These are phyloP conservation scores for Coleophora flavipennella DNA, from an alignment of 2,888 invertebrate genomes.

Conservation along the genomic window DNA sequence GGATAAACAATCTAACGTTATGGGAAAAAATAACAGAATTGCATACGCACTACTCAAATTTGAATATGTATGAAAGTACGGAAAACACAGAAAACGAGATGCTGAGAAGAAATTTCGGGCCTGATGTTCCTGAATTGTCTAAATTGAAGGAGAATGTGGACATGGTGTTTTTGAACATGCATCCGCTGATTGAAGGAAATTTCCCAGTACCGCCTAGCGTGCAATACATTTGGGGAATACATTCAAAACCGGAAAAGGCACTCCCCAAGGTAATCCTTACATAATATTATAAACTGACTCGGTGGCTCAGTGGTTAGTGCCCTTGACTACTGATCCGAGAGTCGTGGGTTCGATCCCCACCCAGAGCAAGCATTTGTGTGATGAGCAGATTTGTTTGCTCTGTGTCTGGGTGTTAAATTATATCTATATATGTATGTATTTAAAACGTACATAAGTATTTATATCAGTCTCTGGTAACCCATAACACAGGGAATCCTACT, in stretches of 20 bases:
- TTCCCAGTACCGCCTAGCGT: conserved; percentile 44
- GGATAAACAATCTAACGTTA: conserved; percentile 20
- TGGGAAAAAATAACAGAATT: conserved; percentile 24
- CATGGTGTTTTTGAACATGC: conserved; percentile 40
- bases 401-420: no score
- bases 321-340: no score
- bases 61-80: background rate
- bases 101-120: conserved; percentile 18
- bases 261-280: conserved; percentile 37
- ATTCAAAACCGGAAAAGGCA: conserved; percentile 32
- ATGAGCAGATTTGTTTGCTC: no score
- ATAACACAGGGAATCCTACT: no score
- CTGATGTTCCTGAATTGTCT: conserved; percentile 17
- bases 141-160: conserved; percentile 31
- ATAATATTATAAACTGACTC: no score
- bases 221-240: conserved; percentile 48
- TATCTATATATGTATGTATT: no score
- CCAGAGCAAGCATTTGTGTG: no score
- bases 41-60: conserved; percentile 8
- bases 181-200: conserved; percentile 35
- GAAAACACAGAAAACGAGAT: conserved; percentile 11
- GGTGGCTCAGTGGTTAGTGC: no score
- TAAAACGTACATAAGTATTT: no score
- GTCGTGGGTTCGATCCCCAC: no score
- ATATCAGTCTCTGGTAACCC: no score